Base-by-base conservation (phyloP, 2,888 invertebrate species). In the Drosophila macrothrix region DNA sequence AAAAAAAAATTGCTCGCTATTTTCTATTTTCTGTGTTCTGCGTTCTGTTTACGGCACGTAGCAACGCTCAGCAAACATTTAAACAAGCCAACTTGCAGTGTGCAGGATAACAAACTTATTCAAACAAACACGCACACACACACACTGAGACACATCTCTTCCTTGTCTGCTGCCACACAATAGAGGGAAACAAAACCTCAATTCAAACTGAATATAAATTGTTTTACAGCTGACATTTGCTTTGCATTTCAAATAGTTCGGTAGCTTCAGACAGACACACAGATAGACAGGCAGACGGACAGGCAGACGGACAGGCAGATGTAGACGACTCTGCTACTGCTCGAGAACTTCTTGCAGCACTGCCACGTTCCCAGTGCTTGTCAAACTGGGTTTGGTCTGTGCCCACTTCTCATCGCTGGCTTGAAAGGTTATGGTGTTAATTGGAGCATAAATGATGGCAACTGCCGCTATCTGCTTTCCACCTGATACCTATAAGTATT, bases 131-230 rank as follows among this genome's bases (percentile, higher is more conserved):
- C 60, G 7, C 7, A 76, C 39, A 43, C 2, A 50, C 41, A 69
- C 37, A 54, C 41, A 70, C 58, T 76, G 37, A 43, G 2, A 50
- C 46, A 68, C 39, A 54, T 41, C 54, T 59, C 22, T 35, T 49
- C 49, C 16, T 64, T 66, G 80, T 75, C 71, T 76, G 80, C 43
- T 69, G 66, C 43, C 64, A 58, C 66, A 81, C 71, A 83, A 80
- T 87, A 83, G 82, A 85, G 71, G 70, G 74, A 90, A 85, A 90
- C 88, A 86, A 88, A 86, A 90, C 86, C 88, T 84, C 87, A 87
- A 90, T 86, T 79, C 83, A 81, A 91, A 91, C 87, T 90, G 90
- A 90, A 91, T 90, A 81, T 84, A 90, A 91, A 88, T 86, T 83
- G 91, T 90, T 89, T 90, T 87, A 87, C 87, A 83, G 82, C 83